Base-by-base conservation (phyloP, 2,888 invertebrate genomes). In the Alcis repandata region DNA sequence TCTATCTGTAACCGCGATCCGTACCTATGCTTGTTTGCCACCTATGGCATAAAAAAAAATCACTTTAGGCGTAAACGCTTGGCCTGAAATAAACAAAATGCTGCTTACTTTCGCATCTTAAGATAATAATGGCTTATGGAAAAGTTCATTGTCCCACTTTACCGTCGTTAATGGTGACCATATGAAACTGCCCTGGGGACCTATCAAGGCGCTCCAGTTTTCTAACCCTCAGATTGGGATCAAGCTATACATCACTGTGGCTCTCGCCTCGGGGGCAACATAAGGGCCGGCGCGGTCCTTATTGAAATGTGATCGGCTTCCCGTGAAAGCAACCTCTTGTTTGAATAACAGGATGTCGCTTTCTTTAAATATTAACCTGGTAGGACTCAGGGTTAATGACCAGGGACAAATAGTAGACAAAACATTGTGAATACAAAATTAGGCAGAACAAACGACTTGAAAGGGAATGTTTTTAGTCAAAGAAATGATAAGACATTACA, bases 291-390 rank as follows among this genome's bases (percentile, higher is more conserved):
- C 8, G 53, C 43, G 63, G 49, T 64, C 60, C 67, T 64, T 61
- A 51, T 63, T 65, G 63, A 68, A 71, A 71, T 67, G 58, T 63
- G 68, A 66, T 59, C 69, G 54, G 60, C 61, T 69, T 67, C 69
- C 68, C 57, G 62, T 59, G 60, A 51, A 65, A 61, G 60, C 45
- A 59, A 49, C 59, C 56, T 67, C 38, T 43, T 52, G 62, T 64
- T 67, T 59, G 52, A 62, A 62, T 63, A 58, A 66, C 67, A 61
- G 65, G 65, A 66, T 46, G 52, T 52, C 60, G 57, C 52, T 60
- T 57, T 66, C 60, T 66, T 61, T 57, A 59, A 60, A 65, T 60
- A 65, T 60, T 65, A 59, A 54, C 58, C 45, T 56, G 43, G 17
- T 54, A 46, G 52, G 32, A 11, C 27, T 53, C 17, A n/a, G n/a